Conservation (phyloP, 2,888 invertebrate genomes). For the Hyposoter dolosus region DNA sequence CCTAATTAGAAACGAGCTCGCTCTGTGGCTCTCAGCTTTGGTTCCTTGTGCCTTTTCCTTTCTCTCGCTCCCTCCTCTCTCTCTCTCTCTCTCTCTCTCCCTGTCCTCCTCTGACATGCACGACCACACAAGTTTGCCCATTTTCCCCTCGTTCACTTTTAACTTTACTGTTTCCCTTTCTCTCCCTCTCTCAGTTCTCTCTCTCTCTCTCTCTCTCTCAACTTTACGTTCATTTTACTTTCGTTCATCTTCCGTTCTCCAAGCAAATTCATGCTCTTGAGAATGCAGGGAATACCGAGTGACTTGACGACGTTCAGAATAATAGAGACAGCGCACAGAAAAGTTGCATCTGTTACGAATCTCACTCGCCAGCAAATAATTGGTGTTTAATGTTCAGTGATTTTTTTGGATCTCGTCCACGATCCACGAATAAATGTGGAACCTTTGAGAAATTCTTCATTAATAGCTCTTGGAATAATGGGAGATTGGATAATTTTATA, state of each 20-base stretch:
- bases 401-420: not conserved
- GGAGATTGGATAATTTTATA: not conserved
- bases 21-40: conserved; percentile 48
- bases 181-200: not conserved
- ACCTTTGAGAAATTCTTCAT: not conserved
- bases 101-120: conserved; percentile 16
- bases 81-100: not conserved
- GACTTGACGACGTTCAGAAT: conserved; percentile 41
- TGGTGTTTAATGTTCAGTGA: not conserved
- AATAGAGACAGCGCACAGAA: conserved; percentile 15
- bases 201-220: conserved; percentile 16
- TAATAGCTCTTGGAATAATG: not conserved
- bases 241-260: conserved; percentile 21
- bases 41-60: not conserved
- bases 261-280: conserved; percentile 35
- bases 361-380: not conserved
- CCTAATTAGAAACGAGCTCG: conserved; percentile 68
- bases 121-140: conserved; percentile 49
- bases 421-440: not conserved
- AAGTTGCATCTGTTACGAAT: conserved; percentile 40
- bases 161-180: conserved; percentile 17
- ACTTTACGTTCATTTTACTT: conserved; percentile 8
- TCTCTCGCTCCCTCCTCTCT: not conserved
- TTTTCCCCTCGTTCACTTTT: conserved; percentile 45
- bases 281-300: conserved; percentile 15